Conservation (phyloP, 2,888 invertebrate genomes). For the Eudemis profundana region DNA sequence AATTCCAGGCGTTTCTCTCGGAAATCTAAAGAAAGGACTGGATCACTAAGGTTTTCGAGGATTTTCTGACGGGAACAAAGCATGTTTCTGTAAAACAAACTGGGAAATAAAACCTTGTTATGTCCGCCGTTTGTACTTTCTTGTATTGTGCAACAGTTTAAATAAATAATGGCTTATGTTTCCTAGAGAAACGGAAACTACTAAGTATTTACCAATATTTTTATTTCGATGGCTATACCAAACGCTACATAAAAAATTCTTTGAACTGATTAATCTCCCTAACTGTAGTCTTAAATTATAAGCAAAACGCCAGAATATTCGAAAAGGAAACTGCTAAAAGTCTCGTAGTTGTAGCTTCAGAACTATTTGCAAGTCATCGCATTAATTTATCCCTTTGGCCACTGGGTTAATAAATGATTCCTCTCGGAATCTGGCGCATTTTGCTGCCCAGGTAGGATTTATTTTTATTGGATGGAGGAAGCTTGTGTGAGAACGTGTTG, state of each 20-base stretch:
- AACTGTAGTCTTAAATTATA: not conserved
- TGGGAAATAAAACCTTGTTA: too few relatives aligned
- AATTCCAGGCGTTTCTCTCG: not conserved
- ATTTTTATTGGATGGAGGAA: not conserved
- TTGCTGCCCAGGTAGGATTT: constrained; percentile 24
- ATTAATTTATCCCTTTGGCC: constrained; percentile 27
- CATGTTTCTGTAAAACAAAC: not conserved
- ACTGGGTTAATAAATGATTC: constrained; percentile 31
- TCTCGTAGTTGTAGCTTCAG: constrained; percentile 20
- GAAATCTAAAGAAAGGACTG: constrained; percentile 7
- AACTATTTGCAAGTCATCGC: constrained; percentile 41
- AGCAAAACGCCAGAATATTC: not conserved
- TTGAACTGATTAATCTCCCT: too few relatives aligned
- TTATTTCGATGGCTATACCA: too few relatives aligned
- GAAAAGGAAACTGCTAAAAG: not conserved
- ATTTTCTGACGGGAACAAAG: not conserved
- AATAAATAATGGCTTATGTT: too few relatives aligned
- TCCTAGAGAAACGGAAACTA: not conserved
- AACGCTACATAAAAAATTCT: too few relatives aligned
- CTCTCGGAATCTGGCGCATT: constrained; percentile 18
- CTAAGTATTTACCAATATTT: too few relatives aligned
- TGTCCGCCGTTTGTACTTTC: too few relatives aligned
- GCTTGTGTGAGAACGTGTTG: not conserved
- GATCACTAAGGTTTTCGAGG: not conserved
- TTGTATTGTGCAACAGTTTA: too few relatives aligned